These are phyloP conservation scores for Myotis pilosus DNA, from an alignment of 2,797 vertebrate genomes.

Conservation along the genomic window DNA sequence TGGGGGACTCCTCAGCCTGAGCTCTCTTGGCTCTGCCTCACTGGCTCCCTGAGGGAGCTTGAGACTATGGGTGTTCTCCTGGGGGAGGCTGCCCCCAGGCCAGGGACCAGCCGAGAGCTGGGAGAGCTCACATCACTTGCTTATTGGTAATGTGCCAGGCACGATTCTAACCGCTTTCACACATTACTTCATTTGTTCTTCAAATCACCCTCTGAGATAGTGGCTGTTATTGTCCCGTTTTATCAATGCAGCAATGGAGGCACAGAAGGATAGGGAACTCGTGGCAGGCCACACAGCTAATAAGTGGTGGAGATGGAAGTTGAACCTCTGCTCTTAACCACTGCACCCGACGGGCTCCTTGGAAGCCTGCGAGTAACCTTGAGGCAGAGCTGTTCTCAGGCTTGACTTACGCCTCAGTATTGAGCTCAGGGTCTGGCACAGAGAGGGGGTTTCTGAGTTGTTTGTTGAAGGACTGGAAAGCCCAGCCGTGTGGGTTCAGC, in stretches of 20 bases:
- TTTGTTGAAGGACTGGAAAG: background rate
- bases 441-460: background rate
- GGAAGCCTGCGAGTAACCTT: background rate
- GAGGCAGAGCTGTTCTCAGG: background rate
- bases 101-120: background rate
- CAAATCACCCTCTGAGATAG: background rate
- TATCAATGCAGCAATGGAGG: background rate
- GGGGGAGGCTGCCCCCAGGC: background rate
- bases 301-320: background rate
- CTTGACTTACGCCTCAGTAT: background rate
- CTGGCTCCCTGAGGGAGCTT: background rate
- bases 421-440: background rate
- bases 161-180: background rate
- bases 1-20: background rate
- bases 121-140: background rate
- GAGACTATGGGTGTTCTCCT: rapidly evolving
- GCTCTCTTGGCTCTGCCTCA: background rate
- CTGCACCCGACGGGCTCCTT: background rate
- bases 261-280: background rate
- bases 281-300: background rate
- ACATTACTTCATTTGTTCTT: background rate
- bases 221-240: background rate
- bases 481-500: background rate
- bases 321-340: background rate
- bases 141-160: background rate